phyloP scores from a whole-genome alignment of 2,113 vertebrate genomes.

The Psettodes erumei region DNA sequence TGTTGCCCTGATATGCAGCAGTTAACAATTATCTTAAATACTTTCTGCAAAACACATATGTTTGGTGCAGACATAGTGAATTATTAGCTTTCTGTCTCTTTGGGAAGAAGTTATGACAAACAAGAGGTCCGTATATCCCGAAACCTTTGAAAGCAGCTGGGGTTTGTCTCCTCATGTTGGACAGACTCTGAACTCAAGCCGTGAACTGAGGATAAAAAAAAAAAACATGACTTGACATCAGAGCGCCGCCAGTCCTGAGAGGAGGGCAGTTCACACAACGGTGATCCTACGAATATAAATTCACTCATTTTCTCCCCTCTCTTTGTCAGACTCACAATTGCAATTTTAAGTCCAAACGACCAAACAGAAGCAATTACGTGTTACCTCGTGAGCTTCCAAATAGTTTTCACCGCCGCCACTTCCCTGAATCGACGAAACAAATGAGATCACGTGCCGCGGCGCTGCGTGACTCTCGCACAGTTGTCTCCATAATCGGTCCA shows the following conservation, averaged over 20 bases:
- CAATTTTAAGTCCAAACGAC: constrained; percentile 36
- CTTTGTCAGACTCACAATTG: constrained; percentile 13
- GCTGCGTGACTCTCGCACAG: constrained; percentile 67
- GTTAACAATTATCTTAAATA: constrained; percentile 37
- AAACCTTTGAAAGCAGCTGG: constrained; percentile 31
- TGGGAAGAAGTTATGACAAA: constrained; percentile 32
- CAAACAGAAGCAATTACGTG: neutral
- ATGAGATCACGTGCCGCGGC: constrained; percentile 40
- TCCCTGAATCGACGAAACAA: constrained; percentile 25
- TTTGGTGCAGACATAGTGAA: constrained; percentile 17
- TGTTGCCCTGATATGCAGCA: constrained; percentile 33
- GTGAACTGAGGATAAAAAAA: constrained; percentile 35
- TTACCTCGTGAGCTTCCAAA: constrained; percentile 28
- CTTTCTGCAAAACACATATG: constrained; percentile 23
- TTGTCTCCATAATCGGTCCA: constrained; percentile 72
- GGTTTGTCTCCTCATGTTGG: constrained; percentile 45
- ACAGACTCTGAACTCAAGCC: constrained; percentile 31
- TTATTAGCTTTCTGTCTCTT: constrained; percentile 38
- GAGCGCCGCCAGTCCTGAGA: constrained; percentile 16
- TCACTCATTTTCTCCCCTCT: constrained; percentile 2
- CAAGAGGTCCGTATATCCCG: constrained; percentile 21
- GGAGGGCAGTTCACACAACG: constrained; percentile 25
- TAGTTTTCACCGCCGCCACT: constrained; percentile 1
- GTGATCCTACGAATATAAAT: constrained; percentile 48
- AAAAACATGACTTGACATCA: constrained; percentile 41